Evolutionary conservation across 2,113 vertebrate species (phyloP).

Genomic region (Herpailurus yagouaroundi): DNA sequence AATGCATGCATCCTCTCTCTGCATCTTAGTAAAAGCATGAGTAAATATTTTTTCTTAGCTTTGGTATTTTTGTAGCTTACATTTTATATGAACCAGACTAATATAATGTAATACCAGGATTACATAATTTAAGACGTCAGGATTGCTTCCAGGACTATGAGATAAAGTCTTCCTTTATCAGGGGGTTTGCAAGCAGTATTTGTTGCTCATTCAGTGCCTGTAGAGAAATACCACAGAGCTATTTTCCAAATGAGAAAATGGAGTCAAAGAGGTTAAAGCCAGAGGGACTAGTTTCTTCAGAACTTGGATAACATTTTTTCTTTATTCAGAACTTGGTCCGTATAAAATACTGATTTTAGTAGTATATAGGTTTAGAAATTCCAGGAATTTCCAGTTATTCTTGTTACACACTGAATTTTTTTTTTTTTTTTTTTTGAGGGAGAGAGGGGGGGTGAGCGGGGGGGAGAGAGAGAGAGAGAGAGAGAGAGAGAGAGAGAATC

Average conservation of each 20-base stretch:
- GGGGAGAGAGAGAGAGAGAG: too few relatives aligned
- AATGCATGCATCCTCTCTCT: constrained; percentile 52
- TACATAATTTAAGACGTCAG: constrained; percentile 68
- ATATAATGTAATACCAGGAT: constrained; percentile 55
- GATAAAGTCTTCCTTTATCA: constrained; percentile 64
- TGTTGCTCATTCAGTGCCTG: constrained; percentile 33
- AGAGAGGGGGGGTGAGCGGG: too few relatives aligned
- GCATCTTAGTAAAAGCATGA: constrained; percentile 52
- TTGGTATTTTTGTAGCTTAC: constrained; percentile 71
- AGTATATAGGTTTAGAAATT: constrained; percentile 46
- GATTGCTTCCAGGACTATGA: constrained; percentile 63
- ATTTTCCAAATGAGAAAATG: constrained; percentile 61
- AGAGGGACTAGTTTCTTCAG: not conserved
- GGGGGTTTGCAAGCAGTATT: constrained; percentile 32
- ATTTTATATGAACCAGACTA: constrained; percentile 74
- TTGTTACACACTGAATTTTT: not conserved
- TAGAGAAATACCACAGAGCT: constrained; percentile 37
- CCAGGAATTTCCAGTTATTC: constrained; percentile 34
- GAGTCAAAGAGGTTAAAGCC: constrained; percentile 49
- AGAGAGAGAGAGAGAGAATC: too few relatives aligned
- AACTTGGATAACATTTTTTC: constrained; percentile 13
- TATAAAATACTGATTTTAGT: constrained; percentile 40
- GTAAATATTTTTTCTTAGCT: constrained; percentile 75
- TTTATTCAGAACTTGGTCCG: constrained; percentile 41
- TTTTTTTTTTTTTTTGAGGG: too few relatives aligned